Evolutionary conservation across 2,888 invertebrate species (phyloP).

Genomic region (Dascillus cervinus): DNA sequence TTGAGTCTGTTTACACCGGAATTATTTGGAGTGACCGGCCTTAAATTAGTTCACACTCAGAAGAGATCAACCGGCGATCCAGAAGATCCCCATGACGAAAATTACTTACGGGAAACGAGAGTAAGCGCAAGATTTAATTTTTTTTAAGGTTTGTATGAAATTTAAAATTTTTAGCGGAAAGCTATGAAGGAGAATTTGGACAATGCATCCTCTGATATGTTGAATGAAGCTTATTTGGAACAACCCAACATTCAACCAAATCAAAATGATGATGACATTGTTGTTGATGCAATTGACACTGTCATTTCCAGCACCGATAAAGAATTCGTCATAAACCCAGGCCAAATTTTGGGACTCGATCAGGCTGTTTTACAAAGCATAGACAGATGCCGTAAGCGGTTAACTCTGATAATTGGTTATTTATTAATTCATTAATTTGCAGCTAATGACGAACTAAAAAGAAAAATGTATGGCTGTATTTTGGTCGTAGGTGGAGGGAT

Average conservation of each 20-base stretch:
- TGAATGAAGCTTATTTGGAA: slow-evolving; percentile 45
- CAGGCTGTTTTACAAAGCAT: slow-evolving; percentile 89
- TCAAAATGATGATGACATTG: slow-evolving; percentile 60
- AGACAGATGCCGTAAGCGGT: slow-evolving; percentile 67
- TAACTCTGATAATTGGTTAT: neutral
- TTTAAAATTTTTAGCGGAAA: slow-evolving; percentile 46
- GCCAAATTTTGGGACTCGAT: slow-evolving; percentile 79
- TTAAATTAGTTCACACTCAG: slow-evolving; percentile 66
- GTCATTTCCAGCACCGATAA: slow-evolving; percentile 40
- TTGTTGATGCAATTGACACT: slow-evolving; percentile 57
- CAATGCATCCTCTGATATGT: slow-evolving; percentile 38
- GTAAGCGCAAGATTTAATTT: no score
- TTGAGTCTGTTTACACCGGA: slow-evolving; percentile 83
- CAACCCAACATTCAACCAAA: slow-evolving; percentile 46
- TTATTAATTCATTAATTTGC: slow-evolving; percentile 17
- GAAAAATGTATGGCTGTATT: slow-evolving; percentile 91
- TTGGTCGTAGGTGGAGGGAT: slow-evolving; percentile 88
- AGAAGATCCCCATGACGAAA: slow-evolving; percentile 90
- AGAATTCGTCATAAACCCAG: slow-evolving; percentile 64
- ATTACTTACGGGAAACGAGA: slow-evolving; percentile 83
- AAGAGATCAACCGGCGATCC: slow-evolving; percentile 67
- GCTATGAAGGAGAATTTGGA: slow-evolving; percentile 55
- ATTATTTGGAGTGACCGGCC: slow-evolving; percentile 75
- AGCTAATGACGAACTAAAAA: slow-evolving; percentile 79
- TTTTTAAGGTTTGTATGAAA: no score